Evolutionary conservation across 1,140 invertebrate genomes (phyloP), one percentile per base, ranked within the genome.

Genomic region (Lordiphosa stackelbergi): DNA sequence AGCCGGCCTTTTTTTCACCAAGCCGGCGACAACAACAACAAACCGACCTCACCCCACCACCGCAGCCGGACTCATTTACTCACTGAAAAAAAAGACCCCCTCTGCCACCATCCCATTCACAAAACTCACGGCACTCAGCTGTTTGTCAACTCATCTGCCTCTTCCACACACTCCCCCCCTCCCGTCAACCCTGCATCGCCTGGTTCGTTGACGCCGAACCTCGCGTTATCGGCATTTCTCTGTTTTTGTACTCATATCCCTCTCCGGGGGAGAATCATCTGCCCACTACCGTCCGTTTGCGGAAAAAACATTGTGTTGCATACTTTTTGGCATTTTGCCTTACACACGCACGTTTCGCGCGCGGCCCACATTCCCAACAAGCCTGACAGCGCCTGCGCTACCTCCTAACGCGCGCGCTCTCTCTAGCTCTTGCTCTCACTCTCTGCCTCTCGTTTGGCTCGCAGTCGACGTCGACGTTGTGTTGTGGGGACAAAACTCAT

Each of bases 191-290:
- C 9, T 10, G 13, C 46, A 49, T 59, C 53, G 52, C 42, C 53
- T 83, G 77, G 77, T 83, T 81, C 75, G 75, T 83, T 81, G 77
- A 81, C 77, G 77, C 58, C 66, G 69, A 66, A 45, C 69, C 41
- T 42, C 71, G 71, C 83, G 83, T 85, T 85, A 85, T 85, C 84
- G 77, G 71, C 73, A 70, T 73, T 85, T 85, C 83, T 85, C 77
- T 85, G 83, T 85, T 85, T 85, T 85, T 85, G 74, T 85, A 85
- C 83, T 75, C 77, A 83, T 78, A 84, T 85, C 77, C 77, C 78
- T 83, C 68, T 46, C 43, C 43, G 24, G n/a, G 28, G 28, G 24
- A 31, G 24, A n/a, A 11, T n/a, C 28, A 16, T 41, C 12, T 41
- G 38, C 7, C 11, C 19, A 1, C 4, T 45, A 7, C 12, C 10